Percentiles rank a stretch among this genome's conserved stretches.
phyloP scores from a whole-genome alignment of 2,888 invertebrate species.

The Drosophila robusta region DNA sequence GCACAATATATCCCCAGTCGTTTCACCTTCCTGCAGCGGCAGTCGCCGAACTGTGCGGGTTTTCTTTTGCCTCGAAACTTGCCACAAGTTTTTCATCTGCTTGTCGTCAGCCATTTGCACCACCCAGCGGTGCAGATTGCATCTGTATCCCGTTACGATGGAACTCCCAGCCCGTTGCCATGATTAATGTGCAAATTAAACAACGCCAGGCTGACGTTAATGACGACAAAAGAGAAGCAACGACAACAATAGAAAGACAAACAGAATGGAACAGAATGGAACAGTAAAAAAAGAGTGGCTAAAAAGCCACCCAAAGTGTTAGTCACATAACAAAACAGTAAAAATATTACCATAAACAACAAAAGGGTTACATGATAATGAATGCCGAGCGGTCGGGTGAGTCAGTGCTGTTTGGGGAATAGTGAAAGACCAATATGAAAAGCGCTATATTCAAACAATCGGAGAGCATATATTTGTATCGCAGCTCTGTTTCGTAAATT shows the following conservation, averaged over 20 bases:
- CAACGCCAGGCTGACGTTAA: slow-evolving; percentile 72
- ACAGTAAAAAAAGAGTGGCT: slow-evolving; percentile 23
- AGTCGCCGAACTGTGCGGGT: background rate
- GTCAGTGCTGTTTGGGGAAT: background rate
- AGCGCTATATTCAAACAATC: slow-evolving; percentile 2
- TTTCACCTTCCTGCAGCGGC: slow-evolving; percentile 1
- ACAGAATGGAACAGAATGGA: slow-evolving; percentile 10
- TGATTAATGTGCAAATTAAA: slow-evolving; percentile 80
- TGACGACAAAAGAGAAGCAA: slow-evolving; percentile 65
- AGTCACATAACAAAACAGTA: slow-evolving; percentile 22
- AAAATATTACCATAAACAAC: slow-evolving; percentile 45
- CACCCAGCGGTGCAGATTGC: slow-evolving; percentile 17
- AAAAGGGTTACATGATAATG: slow-evolving; percentile 44
- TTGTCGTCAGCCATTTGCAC: slow-evolving; percentile 39
- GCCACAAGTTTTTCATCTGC: slow-evolving; percentile 59
- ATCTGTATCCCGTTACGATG: slow-evolving; percentile 46
- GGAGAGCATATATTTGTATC: slow-evolving; percentile 3
- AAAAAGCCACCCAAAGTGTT: slow-evolving; percentile 23
- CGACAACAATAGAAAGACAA: slow-evolving; percentile 50
- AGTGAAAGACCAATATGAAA: background rate
- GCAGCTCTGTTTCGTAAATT: slow-evolving; percentile 5
- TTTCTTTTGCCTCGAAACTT: slow-evolving; percentile 23
- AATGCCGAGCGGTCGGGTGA: slow-evolving; percentile 18
- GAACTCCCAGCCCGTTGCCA: slow-evolving; percentile 37
- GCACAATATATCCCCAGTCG: slow-evolving; percentile 1